Evolutionary conservation across 2,797 vertebrate species (phyloP), one percentile per base, ranked within the genome.

Genomic region (Karalla daura): DNA sequence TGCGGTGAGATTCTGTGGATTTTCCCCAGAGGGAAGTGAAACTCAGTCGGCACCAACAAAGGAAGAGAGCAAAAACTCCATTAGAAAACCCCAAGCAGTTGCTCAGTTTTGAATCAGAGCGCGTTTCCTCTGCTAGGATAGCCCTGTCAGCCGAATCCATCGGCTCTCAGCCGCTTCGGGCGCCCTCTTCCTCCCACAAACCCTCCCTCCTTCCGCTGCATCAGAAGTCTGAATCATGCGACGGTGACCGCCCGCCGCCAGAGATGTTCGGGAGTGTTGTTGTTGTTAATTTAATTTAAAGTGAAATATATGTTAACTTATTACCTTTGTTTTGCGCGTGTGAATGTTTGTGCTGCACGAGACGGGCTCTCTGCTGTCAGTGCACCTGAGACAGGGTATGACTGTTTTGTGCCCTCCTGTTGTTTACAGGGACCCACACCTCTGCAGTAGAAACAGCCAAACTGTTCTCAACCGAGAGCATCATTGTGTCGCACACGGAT

Each of bases 221-320:
- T 44, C 11, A 28, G 21, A 55, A 32, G 61, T 53, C 8, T 30
- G 63, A 85, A 83, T 84, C 49, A 69, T 37, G 46, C 17, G 3
- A 50, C n/a, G 14, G 35, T 51, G 86, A 85, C 53, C 23, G 67
- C 86, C 84, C 9, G 13, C 28, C 25, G 36, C 41, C 52, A 33
- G 88, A 88, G 62, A 87, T 67, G 71, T 86, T 82, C 83, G 88
- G 86, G 90, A 89, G 87, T 73, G 53, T 54, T 85, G 72, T 86
- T 78, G 80, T 52, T 76, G 37, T 76, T 41, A 37, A 54, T 75
- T 60, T 63, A 1, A 41, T 88, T 88, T 88, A 74, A 78, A 93
- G 72, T 63, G 61, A 68, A 59, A 27, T 55, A 39, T 63, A 24
- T 82, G 50, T 86, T 89, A 76, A 87, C 84, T 88, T 90, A 89